These are phyloP conservation scores for Altica lythri DNA, from an alignment of 2,888 invertebrate species.

Conservation along the genomic window DNA sequence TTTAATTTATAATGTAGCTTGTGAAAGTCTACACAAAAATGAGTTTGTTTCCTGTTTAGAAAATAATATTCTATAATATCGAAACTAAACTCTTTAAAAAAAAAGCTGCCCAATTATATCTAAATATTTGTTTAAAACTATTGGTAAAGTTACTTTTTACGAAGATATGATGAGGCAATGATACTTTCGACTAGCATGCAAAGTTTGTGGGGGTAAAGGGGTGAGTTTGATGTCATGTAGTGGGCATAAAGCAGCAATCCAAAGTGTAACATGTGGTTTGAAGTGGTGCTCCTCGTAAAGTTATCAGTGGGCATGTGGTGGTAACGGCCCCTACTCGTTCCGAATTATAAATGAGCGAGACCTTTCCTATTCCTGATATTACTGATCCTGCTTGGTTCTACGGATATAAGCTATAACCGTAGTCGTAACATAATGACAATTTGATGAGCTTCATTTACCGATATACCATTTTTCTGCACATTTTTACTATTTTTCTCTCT, in stretches of 20 bases:
- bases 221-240: constrained; percentile 53
- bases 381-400: constrained; percentile 43
- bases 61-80: too few species aligned
- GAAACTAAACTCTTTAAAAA: too few species aligned
- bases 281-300: constrained; percentile 59
- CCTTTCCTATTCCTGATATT: constrained; percentile 24
- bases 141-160: too few species aligned
- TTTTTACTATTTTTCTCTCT: constrained; percentile 1
- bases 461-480: constrained; percentile 2
- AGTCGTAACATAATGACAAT: constrained; percentile 50
- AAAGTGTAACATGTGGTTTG: constrained; percentile 59
- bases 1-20: too few species aligned
- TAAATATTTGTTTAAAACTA: too few species aligned
- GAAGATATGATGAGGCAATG: too few species aligned
- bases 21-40: too few species aligned
- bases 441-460: constrained; percentile 48
- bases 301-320: constrained; percentile 59
- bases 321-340: constrained; percentile 56
- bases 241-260: constrained; percentile 57
- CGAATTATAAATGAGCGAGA: constrained; percentile 54
- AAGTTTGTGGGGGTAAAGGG: constrained; percentile 40
- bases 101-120: too few species aligned
- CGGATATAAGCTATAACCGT: constrained; percentile 41
- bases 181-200: constrained; percentile 38
- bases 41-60: too few species aligned